Conservation (phyloP, 2,797 vertebrate genomes). For the Enteromius afrohamiltoni region DNA sequence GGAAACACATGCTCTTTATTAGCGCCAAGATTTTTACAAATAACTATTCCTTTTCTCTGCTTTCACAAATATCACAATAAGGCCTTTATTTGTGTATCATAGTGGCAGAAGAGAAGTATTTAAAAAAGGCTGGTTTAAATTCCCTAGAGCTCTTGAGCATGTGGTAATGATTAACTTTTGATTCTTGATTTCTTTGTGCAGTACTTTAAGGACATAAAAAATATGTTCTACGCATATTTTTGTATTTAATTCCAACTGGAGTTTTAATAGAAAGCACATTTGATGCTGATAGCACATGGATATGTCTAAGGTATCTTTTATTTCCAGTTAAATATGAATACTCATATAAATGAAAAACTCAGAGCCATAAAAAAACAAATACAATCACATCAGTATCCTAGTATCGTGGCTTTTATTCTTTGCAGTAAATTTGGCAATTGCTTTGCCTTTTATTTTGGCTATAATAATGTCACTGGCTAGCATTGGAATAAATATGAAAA, state of each 20-base stretch:
- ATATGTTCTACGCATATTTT: conserved; percentile 50
- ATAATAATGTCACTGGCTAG: conserved; percentile 54
- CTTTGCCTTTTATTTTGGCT: conserved; percentile 54
- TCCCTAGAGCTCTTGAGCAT: conserved; percentile 64
- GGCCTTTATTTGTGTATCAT: conserved; percentile 64
- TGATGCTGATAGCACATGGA: background rate
- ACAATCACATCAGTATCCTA: conserved; percentile 61
- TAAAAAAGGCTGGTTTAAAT: conserved; percentile 56
- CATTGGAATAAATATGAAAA: conserved; percentile 49
- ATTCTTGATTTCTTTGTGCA: conserved; percentile 65
- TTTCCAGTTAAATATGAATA: conserved; percentile 20
- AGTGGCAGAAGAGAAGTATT: conserved; percentile 56
- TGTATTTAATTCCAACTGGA: background rate
- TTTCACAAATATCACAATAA: conserved; percentile 68
- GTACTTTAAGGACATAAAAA: conserved; percentile 64
- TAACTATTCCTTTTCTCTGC: conserved; percentile 55
- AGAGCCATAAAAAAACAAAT: conserved; percentile 34
- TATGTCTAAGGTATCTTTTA: background rate
- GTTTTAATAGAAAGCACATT: background rate
- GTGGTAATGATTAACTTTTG: conserved; percentile 72
- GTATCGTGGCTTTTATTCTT: conserved; percentile 52
- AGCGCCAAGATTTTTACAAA: conserved; percentile 64
- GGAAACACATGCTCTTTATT: conserved; percentile 68
- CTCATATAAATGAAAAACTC: background rate
- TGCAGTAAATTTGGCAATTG: conserved; percentile 34